Evolutionary conservation across 1,140 invertebrate species (phyloP), one percentile per base, ranked within the genome.

Genomic region (Reticulitermes speratus): DNA sequence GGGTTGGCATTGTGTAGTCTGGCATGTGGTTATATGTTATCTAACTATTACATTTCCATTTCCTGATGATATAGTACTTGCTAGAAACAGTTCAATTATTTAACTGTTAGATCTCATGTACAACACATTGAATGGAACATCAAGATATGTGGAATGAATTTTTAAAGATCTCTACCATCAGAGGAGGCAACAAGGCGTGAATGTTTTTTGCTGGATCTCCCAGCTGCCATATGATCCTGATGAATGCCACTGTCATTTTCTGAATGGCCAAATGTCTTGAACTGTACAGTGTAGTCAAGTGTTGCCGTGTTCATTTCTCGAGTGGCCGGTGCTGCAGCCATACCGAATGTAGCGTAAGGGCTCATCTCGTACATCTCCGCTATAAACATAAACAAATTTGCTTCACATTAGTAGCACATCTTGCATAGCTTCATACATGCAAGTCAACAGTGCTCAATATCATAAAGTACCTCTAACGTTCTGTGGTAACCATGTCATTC

Each of bases 111-210:
- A 48, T 16, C 48, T 9, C 9, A 48, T 6, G 16, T 48, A 48
- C 7, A 55, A 19, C 19, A 16, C 14, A 55, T 5, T 55, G 52
- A 21, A 55, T 55, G 45, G 14, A 19, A 55, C 14, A 16, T 19
- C 19, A 55, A 55, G 5, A 48, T 48, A 48, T 16, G 16, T 38
- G 86, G 48, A 8, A 55, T 16, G 5, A 30, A 84, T 23, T 44
- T 44, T 30, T 23, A 75, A 81, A 48, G n/a, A 86, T 44, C 8
- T 25, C 38, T 90, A 92, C 91, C 91, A 90, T 89, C 91, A 91
- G 85, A 91, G 16, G 83, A 91, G 30, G 83, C 83, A 52, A 52
- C 45, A 84, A 59, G 83, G 45, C 83, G 44, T 0, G 65, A 75
- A 59, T 84, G 83, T 52, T 84, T 84, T 32, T 84, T 84, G 45